Base-by-base conservation (phyloP, 1,140 invertebrate genomes). In the Leptoteleia sp. region DNA sequence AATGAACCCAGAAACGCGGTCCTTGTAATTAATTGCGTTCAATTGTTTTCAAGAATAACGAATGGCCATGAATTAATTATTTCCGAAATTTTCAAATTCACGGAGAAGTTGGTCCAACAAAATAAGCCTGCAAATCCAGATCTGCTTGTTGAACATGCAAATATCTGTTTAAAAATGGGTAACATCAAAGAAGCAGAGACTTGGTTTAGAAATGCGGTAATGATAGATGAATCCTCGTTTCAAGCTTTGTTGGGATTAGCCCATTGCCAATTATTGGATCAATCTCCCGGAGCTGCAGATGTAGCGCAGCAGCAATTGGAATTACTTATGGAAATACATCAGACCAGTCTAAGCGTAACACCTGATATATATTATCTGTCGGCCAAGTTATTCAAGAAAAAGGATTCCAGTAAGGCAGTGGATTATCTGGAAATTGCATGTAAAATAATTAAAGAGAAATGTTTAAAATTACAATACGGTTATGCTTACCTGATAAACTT, bases 221-320 rank as follows among this genome's bases (percentile, higher is more conserved):
- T 95, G 88, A 88, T 96, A 6, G 95, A 98, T 81, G 95, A 96
- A 65, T 93, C 94, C 4, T 96, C 94, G 37, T 93, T 97, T 16
- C 86, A 91, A 9, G 95, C 96, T 2, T 84, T 97, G 3, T 92
- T 93, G 81, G 96, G 96, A 1, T 89, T 97, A 27, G 96, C 96
- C 9, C 85, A 93, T 9, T 96, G 95, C 89, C 95, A 97, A 87
- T 88, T 97, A 85, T 90, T 88, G 54, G 91, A 93, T 59, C 89
- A 87, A 6, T 81, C 84, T 0, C 55, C 77, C 50, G 91, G 91
- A 5, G 89, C 90, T 1, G 89, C 87, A 1, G 91, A 93, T 15
- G 92, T 96, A 82, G 93, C 95, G 0, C 91, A 93, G 33, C 94
- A 97, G 81, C 96, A 98, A 87, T 89, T 99, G 13, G 94, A 98